Base-by-base conservation (phyloP, 2,888 invertebrate species). In the Xestobium rufovillosum region DNA sequence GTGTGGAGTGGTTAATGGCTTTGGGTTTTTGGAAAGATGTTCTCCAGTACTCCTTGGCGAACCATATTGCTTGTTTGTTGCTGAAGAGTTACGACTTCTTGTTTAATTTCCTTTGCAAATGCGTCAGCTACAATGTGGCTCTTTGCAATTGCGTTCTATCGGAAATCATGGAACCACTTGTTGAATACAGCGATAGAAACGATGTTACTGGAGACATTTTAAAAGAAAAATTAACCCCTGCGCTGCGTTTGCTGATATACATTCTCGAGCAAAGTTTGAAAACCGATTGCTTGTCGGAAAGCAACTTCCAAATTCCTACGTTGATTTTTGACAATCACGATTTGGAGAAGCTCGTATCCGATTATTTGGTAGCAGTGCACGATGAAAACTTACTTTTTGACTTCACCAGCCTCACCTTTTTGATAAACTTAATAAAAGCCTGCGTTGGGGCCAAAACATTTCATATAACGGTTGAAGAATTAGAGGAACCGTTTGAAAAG, bases 61-160 rank as follows among this genome's bases (percentile, higher is more conserved):
- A 76, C 57, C 75, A 78, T 41, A 85, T 85, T 0, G 67, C 85
- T 26, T 86, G 84, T 53, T 76, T 85, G 6, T 72, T 77, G 0
- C 70, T 78, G 25, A 78, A 81, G 55, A 75, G 78, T 4, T 75
- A 78, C 36, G 70, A 72, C 39, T 77, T 85, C 49, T 64, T 82
- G 11, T 70, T 72, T 11, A 67, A 68, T 39, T 69, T 82, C 36
- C 52, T 81, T 1, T 73, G 73, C 63, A 73, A 70, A 56, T 59
- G 72, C 1, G 67, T 70, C 12, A 69, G 72, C 31, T 61, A 71
- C 23, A 71, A 76, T 47, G 58, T 59, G 28, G 54, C 59, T 9
- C 68, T 75, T 23, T 72, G 77, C 11, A 65, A 70, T 39, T 64
- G 72, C 41, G 70, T 84, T 4, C 55, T 83, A 2, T 52, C 55